These are phyloP conservation scores for Sebastes itinus DNA, from an alignment of 2,797 vertebrate genomes.

Conservation along the genomic window DNA sequence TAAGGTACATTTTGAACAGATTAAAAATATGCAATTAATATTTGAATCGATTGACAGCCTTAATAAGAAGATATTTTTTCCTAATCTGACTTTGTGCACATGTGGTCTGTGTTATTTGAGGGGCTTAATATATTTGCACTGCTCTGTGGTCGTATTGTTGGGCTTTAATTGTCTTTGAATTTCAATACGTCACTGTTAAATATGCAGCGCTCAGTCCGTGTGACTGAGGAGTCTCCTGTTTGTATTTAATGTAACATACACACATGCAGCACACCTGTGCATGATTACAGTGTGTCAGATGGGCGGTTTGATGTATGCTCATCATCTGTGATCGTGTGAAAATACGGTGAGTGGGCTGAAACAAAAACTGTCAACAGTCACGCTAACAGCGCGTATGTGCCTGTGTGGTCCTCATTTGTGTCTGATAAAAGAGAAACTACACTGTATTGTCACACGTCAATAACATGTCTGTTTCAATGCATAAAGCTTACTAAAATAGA, in stretches of 20 bases:
- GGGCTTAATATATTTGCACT: background rate
- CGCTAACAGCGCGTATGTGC: background rate
- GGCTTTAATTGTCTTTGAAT: background rate
- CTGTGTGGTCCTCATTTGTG: background rate
- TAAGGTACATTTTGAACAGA: too few relatives aligned
- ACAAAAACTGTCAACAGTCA: background rate
- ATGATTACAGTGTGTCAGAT: background rate
- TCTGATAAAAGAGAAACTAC: background rate
- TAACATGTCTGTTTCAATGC: background rate
- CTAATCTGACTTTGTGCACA: background rate
- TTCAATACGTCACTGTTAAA: background rate
- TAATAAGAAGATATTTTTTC: background rate
- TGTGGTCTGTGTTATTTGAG: background rate
- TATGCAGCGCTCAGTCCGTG: background rate
- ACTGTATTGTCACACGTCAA: background rate
- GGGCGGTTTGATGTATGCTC: background rate
- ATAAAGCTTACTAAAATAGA: background rate
- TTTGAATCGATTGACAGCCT: too few relatives aligned
- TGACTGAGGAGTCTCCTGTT: background rate
- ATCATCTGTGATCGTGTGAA: constrained; percentile 15
- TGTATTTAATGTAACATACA: background rate
- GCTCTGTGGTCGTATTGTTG: background rate
- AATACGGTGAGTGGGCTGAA: background rate
- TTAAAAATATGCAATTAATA: too few relatives aligned
- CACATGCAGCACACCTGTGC: background rate